Evolutionary conservation across 1,140 invertebrate species (phyloP).

Genomic region (Scaptomyza pallida): DNA sequence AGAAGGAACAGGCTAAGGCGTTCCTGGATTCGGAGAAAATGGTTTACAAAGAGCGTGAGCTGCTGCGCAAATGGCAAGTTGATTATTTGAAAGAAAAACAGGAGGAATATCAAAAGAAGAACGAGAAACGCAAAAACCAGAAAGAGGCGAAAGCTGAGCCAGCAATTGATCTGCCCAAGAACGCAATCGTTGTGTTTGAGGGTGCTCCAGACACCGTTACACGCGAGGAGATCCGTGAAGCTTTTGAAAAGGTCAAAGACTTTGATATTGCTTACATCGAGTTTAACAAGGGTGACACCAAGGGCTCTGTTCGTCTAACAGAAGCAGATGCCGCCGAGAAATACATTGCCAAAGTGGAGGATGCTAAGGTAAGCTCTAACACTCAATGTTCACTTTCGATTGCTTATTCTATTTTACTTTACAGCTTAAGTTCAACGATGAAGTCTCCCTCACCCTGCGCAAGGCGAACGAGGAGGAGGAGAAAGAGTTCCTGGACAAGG

Average conservation of each 20-base stretch:
- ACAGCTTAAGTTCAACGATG: constrained; percentile 83
- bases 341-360: constrained; percentile 87
- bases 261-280: constrained; percentile 90
- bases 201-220: constrained; percentile 87
- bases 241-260: constrained; percentile 86
- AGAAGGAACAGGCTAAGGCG: constrained; percentile 88
- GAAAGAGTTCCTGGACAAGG: constrained; percentile 87
- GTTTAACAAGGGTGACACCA: constrained; percentile 89
- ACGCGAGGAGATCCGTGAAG: constrained; percentile 89
- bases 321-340: constrained; percentile 89
- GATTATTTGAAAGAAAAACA: constrained; percentile 90
- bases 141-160: constrained; percentile 85
- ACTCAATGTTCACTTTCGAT: constrained; percentile 82
- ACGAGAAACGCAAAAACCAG: constrained; percentile 85
- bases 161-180: constrained; percentile 86
- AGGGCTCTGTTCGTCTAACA: constrained; percentile 89
- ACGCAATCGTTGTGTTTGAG: constrained; percentile 88
- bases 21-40: constrained; percentile 85
- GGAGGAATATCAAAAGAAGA: constrained; percentile 85
- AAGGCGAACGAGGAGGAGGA: constrained; percentile 89
- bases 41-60: constrained; percentile 89
- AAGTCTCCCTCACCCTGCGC: constrained; percentile 86
- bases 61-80: constrained; percentile 89
- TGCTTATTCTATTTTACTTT: not conserved
- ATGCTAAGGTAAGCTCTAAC: constrained; percentile 85